These are phyloP conservation scores for Lordiphosa andalusiaca DNA, from an alignment of 2,888 invertebrate genomes.

Conservation along the genomic window DNA sequence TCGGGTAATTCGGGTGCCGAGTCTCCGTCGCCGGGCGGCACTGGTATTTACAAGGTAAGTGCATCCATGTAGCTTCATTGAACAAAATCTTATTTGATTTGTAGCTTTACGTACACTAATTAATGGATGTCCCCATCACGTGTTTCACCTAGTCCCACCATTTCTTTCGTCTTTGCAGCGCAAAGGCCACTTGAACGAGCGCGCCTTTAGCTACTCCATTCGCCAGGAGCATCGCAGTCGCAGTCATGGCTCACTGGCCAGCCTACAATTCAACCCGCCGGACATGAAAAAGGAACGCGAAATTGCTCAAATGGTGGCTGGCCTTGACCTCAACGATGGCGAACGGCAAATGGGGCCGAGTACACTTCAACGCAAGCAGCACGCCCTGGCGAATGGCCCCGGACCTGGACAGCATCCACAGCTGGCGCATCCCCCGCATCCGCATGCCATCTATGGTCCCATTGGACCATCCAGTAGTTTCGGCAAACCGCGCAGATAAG, in stretches of 20 bases:
- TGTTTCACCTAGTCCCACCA: no score
- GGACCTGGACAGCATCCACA: slow-evolving; percentile 26
- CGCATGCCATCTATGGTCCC: slow-evolving; percentile 72
- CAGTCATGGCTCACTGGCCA: slow-evolving; percentile 94
- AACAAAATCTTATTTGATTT: no score
- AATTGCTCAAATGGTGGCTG: slow-evolving; percentile 96
- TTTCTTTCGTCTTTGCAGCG: slow-evolving; percentile 81
- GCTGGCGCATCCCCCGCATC: slow-evolving; percentile 45
- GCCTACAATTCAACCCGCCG: slow-evolving; percentile 92
- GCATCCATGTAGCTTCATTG: no score
- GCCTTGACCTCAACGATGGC: slow-evolving; percentile 90
- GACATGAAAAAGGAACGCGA: slow-evolving; percentile 94
- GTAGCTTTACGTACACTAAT: no score
- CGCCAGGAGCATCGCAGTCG: slow-evolving; percentile 95
- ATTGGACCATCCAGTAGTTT: slow-evolving; percentile 76
- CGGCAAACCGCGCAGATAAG: slow-evolving; percentile 80
- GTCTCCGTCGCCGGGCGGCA: slow-evolving; percentile 84
- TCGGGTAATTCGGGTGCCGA: slow-evolving; percentile 81
- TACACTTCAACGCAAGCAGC: slow-evolving; percentile 76
- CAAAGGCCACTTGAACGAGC: slow-evolving; percentile 94
- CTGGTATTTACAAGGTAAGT: slow-evolving; percentile 86
- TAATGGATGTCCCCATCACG: no score
- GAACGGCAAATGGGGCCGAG: slow-evolving; percentile 80
- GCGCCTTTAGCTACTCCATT: slow-evolving; percentile 96
- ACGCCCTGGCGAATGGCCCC: slow-evolving; percentile 66